These are phyloP conservation scores for Saccopteryx leptura DNA, from an alignment of 2,113 vertebrate species.

Conservation along the genomic window DNA sequence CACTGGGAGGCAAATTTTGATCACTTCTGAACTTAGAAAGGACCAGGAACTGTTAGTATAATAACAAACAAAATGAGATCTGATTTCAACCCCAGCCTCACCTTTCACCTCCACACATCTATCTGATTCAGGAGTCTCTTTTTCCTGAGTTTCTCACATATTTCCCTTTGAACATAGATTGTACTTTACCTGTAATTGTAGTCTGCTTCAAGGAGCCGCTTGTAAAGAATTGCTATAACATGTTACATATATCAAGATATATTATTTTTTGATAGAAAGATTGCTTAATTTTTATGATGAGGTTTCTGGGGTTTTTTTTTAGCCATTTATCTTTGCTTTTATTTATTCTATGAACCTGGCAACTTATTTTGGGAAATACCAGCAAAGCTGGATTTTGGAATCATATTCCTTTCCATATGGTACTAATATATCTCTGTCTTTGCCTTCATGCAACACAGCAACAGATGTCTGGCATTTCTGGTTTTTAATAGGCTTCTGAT, in stretches of 20 bases:
- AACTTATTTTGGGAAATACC: conserved; percentile 86
- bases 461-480: conserved; percentile 89
- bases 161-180: conserved; percentile 29
- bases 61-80: conserved; percentile 45
- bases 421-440: conserved; percentile 86
- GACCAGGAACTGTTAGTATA: neutral
- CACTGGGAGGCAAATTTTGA: neutral
- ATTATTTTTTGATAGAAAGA: conserved; percentile 66
- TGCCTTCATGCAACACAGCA: conserved; percentile 86
- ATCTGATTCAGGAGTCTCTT: conserved; percentile 55
- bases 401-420: conserved; percentile 86
- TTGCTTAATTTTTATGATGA: conserved; percentile 77
- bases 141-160: neutral
- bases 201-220: conserved; percentile 46
- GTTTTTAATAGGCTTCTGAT: conserved; percentile 87
- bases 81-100: neutral
- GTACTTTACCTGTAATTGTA: conserved; percentile 3
- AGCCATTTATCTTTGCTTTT: conserved; percentile 83
- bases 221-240: conserved; percentile 38
- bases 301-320: neutral
- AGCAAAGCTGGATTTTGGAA: conserved; percentile 85
- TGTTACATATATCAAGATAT: conserved; percentile 41
- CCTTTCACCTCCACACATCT: neutral
- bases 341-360: conserved; percentile 84
- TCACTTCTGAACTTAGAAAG: conserved; percentile 21